A percentile compares a stretch with the other conserved stretches of the same genome.
Conservation (phyloP, 2,888 invertebrate genomes). For the Drosophila atroscutellata region DNA sequence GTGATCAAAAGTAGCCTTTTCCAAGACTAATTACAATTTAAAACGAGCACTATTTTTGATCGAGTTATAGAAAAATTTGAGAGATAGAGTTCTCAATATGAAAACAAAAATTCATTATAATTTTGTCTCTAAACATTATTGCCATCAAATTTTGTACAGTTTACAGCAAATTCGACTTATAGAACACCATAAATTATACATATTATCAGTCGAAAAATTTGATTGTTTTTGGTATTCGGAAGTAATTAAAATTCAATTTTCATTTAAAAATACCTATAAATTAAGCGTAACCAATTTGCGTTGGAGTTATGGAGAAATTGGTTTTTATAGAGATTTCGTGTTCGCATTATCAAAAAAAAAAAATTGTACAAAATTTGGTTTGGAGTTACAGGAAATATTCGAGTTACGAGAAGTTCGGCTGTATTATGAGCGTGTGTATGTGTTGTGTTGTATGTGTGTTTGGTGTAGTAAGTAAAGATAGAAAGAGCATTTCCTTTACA, state of each 20-base stretch:
- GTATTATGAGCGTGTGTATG: slow-evolving; percentile 47
- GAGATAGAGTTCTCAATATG: background rate
- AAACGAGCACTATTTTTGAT: background rate
- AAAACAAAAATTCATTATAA: background rate
- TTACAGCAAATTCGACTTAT: background rate
- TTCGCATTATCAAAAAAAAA: background rate
- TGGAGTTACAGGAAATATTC: background rate
- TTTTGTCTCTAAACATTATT: background rate
- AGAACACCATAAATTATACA: background rate
- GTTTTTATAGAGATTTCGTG: background rate
- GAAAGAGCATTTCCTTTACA: slow-evolving; percentile 87
- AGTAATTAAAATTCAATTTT: background rate
- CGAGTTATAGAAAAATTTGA: background rate
- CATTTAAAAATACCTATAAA: background rate
- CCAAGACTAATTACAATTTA: background rate
- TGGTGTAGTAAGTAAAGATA: slow-evolving; percentile 47
- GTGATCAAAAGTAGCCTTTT: background rate
- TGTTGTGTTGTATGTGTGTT: slow-evolving; percentile 26
- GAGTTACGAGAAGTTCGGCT: slow-evolving; percentile 9
- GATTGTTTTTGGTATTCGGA: background rate
- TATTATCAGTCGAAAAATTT: background rate
- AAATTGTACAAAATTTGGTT: slow-evolving; percentile 1
- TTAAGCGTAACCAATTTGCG: background rate
- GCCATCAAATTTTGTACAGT: background rate
- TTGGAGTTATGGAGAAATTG: background rate